These are phyloP conservation scores for Enteromius treurensis DNA, from an alignment of 2,797 vertebrate species.

Conservation along the genomic window DNA sequence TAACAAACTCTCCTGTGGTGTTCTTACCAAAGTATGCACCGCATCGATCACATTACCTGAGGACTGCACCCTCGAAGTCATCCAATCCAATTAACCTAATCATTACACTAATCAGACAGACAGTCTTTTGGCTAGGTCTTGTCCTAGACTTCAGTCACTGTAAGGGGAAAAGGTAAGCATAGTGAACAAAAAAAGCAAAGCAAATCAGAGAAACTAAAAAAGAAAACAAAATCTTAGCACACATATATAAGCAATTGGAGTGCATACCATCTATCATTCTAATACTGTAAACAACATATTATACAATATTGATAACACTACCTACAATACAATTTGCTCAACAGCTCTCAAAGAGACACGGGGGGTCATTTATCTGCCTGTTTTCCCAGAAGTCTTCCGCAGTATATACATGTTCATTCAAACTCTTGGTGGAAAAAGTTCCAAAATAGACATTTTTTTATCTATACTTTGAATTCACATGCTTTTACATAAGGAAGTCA, in stretches of 20 bases:
- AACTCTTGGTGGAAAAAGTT: slow-evolving; percentile 40
- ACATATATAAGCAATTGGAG: slow-evolving; percentile 47
- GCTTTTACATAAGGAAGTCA: slow-evolving; percentile 45
- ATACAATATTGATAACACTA: slow-evolving; percentile 55
- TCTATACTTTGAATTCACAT: slow-evolving; percentile 48
- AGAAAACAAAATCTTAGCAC: slow-evolving; percentile 8
- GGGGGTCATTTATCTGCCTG: slow-evolving; percentile 32
- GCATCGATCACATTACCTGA: slow-evolving; percentile 41
- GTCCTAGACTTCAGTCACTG: slow-evolving; percentile 1
- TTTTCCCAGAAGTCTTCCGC: slow-evolving; percentile 45
- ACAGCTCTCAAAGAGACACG: slow-evolving; percentile 39
- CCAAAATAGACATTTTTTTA: slow-evolving; percentile 50
- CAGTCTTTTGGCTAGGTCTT: slow-evolving; percentile 13
- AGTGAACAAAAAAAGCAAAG: neutral
- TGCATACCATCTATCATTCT: slow-evolving; percentile 47
- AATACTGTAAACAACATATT: slow-evolving; percentile 58
- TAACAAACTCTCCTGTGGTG: neutral
- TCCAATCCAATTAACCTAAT: slow-evolving; percentile 20
- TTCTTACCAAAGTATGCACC: slow-evolving; percentile 14
- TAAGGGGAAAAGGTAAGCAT: neutral
- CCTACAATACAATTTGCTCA: slow-evolving; percentile 48
- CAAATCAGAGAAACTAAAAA: slow-evolving; percentile 46
- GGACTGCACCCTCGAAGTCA: slow-evolving; percentile 27
- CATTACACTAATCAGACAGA: slow-evolving; percentile 22
- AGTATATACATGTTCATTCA: slow-evolving; percentile 55